Evolutionary conservation across 2,113 vertebrate genomes (phyloP), one percentile per base, ranked within the genome.

Genomic region (Tinamus guttatus): DNA sequence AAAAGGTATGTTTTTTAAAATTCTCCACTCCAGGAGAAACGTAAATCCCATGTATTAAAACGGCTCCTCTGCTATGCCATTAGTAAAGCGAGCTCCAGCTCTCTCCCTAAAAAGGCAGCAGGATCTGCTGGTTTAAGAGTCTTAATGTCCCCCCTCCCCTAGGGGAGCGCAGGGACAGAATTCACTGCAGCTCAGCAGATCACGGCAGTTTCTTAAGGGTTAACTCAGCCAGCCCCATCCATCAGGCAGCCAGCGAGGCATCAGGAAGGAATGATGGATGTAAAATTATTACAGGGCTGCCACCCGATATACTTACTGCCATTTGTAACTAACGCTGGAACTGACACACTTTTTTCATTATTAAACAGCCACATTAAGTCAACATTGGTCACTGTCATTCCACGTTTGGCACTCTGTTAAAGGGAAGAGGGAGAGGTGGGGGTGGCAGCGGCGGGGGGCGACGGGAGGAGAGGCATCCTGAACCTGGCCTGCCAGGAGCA

Each of bases 361-460:
- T 98, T 98, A 98, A 98, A 98, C 96, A 97, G 97, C 96, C 97
- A 97, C 97, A 98, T 98, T 98, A 98, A 98, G 97, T 98, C 97
- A 97, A 97, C 97, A 98, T 97, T 97, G 97, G 97, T 98, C 98
- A 98, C 97, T 98, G 98, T 98, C 98, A 97, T 96, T 94, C 96
- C 87, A 84, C 4, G 94, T 97, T 96, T 91, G 88, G 94, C 77
- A 67, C 91, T 95, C 89, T 93, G 88, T 96, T 98, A 96, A 97
- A 95, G 76, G 88, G 89, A 93, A 83, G 68, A 68, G 59, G 60
- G 82, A 64, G 79, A 71, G 75, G 8, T 28, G 63, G 63, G 87
- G 74, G 82, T 51, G 52, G 59, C 38, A 45, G 18, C 65, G 89
- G 69, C 11, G 91, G 63, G 28, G 36, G 78, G 63, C 47, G 60